phyloP scores from a whole-genome alignment of 2,888 invertebrate genomes.

The Bibio marci region DNA sequence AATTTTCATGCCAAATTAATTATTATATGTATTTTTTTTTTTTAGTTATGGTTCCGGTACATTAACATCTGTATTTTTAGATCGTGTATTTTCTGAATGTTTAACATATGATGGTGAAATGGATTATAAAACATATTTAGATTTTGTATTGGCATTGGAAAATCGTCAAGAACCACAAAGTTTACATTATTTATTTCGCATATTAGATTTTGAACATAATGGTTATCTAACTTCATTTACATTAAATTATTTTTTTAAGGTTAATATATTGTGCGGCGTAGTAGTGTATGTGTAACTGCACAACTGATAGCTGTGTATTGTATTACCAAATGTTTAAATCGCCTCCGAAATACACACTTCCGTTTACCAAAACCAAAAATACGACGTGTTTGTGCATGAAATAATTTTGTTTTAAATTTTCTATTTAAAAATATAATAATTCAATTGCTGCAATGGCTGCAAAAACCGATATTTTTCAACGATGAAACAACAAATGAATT shows the following conservation, averaged over 20 bases:
- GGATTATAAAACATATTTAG: conserved; percentile 94
- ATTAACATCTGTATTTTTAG: conserved; percentile 75
- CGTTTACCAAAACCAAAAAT: too few relatives aligned
- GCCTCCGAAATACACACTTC: too few relatives aligned
- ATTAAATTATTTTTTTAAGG: conserved; percentile 82
- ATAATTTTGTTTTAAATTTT: too few relatives aligned
- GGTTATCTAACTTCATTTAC: conserved; percentile 83
- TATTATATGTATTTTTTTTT: conserved; percentile 5
- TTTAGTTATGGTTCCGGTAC: conserved; percentile 76
- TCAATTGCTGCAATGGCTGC: too few relatives aligned
- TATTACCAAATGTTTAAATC: too few relatives aligned
- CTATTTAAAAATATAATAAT: too few relatives aligned
- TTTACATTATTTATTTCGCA: conserved; percentile 76
- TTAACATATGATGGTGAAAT: conserved; percentile 88
- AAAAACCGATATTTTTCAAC: too few relatives aligned
- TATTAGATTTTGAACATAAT: conserved; percentile 74
- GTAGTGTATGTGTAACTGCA: too few relatives aligned
- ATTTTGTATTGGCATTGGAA: conserved; percentile 84
- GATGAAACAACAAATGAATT: too few relatives aligned
- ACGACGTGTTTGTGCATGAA: too few relatives aligned
- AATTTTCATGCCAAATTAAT: neutral
- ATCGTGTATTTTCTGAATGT: conserved; percentile 88
- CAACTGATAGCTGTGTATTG: too few relatives aligned
- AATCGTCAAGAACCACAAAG: conserved; percentile 84
- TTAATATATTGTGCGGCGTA: conserved; percentile 22